These are phyloP conservation scores for Pseudomyrmex cubaensis DNA, from an alignment of 1,140 invertebrate species.

Conservation along the genomic window DNA sequence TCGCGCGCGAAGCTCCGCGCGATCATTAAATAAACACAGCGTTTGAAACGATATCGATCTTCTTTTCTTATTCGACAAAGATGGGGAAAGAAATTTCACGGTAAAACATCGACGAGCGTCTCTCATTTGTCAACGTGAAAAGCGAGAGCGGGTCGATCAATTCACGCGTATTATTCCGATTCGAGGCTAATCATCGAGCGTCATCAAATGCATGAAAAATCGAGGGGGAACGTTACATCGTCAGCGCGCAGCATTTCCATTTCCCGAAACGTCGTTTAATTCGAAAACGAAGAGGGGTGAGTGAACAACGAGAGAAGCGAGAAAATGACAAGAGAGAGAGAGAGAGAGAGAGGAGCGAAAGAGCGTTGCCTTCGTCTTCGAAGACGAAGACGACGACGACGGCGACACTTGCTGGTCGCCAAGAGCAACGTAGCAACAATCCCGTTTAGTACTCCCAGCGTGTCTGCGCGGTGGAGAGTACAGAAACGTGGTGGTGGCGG, in stretches of 20 bases:
- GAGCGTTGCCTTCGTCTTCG: constrained; percentile 57
- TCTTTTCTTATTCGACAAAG: not conserved
- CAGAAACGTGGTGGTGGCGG: constrained; percentile 42
- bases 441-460: constrained; percentile 79
- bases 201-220: constrained; percentile 24
- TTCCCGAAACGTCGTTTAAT: constrained; percentile 36
- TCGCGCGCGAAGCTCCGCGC: constrained; percentile 7
- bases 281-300: constrained; percentile 48
- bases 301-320: constrained; percentile 6
- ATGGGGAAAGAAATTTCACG: constrained; percentile 16
- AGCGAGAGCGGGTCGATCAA: constrained; percentile 21
- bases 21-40: constrained; percentile 37
- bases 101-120: constrained; percentile 14
- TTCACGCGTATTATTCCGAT: constrained; percentile 41
- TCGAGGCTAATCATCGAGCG: constrained; percentile 35
- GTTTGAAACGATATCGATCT: constrained; percentile 25
- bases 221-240: not conserved
- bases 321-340: not conserved
- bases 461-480: constrained; percentile 71
- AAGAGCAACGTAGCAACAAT: constrained; percentile 83
- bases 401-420: constrained; percentile 79
- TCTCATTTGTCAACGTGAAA: constrained; percentile 39
- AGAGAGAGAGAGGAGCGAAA: constrained; percentile 2
- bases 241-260: constrained; percentile 8
- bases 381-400: constrained; percentile 70